Conservation (phyloP, 2,797 vertebrate genomes). For the Hephaestus fuliginosus region DNA sequence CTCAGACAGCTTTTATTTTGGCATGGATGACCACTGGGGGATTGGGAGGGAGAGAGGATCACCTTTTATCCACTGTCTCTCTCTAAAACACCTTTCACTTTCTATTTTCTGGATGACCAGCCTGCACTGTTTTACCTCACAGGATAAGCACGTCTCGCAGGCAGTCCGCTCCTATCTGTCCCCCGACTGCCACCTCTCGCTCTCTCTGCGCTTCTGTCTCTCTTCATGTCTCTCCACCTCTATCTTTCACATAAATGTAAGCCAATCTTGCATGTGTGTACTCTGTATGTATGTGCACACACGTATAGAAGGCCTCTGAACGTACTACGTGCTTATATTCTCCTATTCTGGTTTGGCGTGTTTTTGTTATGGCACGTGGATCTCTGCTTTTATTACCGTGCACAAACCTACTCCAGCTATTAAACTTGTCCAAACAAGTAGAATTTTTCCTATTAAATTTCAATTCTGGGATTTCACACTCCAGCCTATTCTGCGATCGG, state of each 20-base stretch:
- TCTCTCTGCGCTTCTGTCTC: neutral
- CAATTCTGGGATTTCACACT: conserved; percentile 63
- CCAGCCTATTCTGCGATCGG: conserved; percentile 15
- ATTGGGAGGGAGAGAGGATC: conserved; percentile 56
- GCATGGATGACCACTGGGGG: conserved; percentile 27
- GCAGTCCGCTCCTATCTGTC: conserved; percentile 1
- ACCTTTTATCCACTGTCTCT: conserved; percentile 69
- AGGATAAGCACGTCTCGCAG: conserved; percentile 52
- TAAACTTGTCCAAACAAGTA: conserved; percentile 53
- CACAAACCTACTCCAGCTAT: conserved; percentile 43
- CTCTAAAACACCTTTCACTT: conserved; percentile 76
- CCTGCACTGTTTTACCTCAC: conserved; percentile 58
- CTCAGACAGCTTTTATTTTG: conserved; percentile 57
- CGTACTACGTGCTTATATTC: no score
- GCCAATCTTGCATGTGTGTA: neutral
- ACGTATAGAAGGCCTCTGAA: neutral
- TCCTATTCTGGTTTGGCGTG: neutral
- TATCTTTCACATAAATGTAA: neutral
- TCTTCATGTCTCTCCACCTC: neutral
- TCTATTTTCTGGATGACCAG: conserved; percentile 77
- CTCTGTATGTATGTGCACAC: neutral
- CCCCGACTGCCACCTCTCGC: conserved; percentile 10
- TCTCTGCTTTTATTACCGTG: conserved; percentile 38
- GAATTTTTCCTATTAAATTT: conserved; percentile 56
- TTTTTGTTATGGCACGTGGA: neutral